Evolutionary conservation across 2,888 invertebrate species (phyloP).

Genomic region (Embidobia sp.): DNA sequence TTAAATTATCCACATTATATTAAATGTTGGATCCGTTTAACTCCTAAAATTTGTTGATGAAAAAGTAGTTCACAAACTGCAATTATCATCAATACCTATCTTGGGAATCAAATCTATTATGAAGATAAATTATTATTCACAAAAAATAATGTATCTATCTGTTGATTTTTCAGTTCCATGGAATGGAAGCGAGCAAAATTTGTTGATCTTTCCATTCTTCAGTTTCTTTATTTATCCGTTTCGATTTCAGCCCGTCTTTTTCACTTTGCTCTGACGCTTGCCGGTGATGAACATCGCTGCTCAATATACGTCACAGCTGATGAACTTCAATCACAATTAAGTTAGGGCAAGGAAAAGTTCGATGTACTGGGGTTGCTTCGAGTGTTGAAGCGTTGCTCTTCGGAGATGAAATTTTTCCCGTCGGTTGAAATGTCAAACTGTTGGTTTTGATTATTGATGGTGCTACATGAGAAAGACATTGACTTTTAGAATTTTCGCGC

Average conservation of each 20-base stretch:
- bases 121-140: no score
- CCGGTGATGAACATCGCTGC: slow-evolving; percentile 31
- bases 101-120: no score
- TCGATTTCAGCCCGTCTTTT: slow-evolving; percentile 41
- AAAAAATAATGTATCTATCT: no score
- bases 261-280: slow-evolving; percentile 18
- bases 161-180: no score
- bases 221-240: slow-evolving; percentile 54
- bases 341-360: slow-evolving; percentile 49
- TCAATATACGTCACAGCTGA: slow-evolving; percentile 55
- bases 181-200: no score
- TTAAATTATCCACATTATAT: no score
- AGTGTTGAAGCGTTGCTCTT: slow-evolving; percentile 27
- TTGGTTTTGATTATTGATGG: slow-evolving; percentile 35
- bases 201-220: slow-evolving; percentile 1
- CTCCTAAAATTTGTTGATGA: no score
- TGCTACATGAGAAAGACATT: no score
- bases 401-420: slow-evolving; percentile 24
- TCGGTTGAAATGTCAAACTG: slow-evolving; percentile 21
- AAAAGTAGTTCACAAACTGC: no score
- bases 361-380: slow-evolving; percentile 3
- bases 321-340: slow-evolving; percentile 59
- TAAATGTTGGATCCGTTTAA: no score
- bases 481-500: no score
- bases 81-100: no score